phyloP scores from a whole-genome alignment of 2,113 vertebrate genomes.

The Sapayoa aenigma region DNA sequence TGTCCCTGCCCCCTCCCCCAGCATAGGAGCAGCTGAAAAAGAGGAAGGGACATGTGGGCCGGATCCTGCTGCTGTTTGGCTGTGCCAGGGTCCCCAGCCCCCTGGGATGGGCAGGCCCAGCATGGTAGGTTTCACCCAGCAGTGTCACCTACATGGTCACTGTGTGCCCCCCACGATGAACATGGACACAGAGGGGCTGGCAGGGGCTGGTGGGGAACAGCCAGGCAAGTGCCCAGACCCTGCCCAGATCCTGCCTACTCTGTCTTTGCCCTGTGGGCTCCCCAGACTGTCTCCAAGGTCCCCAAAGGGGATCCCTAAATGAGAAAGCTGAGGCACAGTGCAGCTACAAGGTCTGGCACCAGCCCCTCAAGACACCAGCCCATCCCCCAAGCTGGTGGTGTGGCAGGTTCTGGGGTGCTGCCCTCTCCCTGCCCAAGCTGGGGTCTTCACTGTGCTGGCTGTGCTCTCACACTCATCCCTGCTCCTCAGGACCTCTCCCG shows the following conservation, averaged over 20 bases:
- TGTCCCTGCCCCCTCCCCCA: background rate
- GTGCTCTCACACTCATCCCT: slow-evolving; percentile 13
- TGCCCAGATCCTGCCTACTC: background rate
- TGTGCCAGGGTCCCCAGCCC: too few species aligned
- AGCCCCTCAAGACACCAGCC: background rate
- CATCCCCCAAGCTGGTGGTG: fast-evolving
- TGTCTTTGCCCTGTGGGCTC: background rate
- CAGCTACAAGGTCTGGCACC: background rate
- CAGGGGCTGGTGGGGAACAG: background rate
- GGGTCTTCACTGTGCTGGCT: fast-evolving
- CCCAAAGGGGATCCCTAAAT: fast-evolving
- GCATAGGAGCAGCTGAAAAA: background rate
- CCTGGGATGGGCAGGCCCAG: background rate
- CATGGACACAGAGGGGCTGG: fast-evolving
- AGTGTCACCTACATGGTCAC: fast-evolving
- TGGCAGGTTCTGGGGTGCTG: fast-evolving
- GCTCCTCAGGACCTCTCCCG: slow-evolving; percentile 83
- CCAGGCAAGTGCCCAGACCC: background rate
- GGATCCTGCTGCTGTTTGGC: background rate
- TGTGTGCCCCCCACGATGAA: background rate
- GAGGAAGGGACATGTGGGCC: background rate
- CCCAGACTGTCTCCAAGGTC: background rate
- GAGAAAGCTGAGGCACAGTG: background rate
- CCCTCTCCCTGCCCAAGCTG: fast-evolving
- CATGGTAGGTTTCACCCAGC: fast-evolving